Percentiles rank a stretch among this genome's conserved stretches.
phyloP scores from a whole-genome alignment of 2,113 vertebrate genomes.

The Castor canadensis region DNA sequence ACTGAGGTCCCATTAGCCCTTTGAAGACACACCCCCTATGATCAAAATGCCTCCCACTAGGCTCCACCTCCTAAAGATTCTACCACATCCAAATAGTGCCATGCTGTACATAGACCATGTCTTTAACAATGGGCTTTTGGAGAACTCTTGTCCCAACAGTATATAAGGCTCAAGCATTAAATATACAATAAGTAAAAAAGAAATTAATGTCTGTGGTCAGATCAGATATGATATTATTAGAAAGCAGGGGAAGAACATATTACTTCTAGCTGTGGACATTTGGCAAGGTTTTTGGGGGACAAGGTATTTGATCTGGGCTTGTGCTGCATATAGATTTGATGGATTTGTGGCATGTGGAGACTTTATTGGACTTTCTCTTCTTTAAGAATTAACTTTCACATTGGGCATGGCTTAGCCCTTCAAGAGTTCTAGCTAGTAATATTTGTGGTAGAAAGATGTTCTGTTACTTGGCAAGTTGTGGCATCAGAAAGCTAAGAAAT shows the following conservation, averaged over 20 bases:
- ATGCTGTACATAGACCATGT: not conserved
- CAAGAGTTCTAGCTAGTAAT: not conserved
- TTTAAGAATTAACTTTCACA: constrained; percentile 3
- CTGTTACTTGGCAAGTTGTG: not conserved
- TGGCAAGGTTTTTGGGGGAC: not conserved
- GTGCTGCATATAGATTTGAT: not conserved
- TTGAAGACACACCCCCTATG: not conserved
- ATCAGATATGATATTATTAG: not conserved
- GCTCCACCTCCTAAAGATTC: no score
- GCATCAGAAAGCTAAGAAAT: not conserved
- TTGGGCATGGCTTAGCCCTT: not conserved
- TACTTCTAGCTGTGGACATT: not conserved
- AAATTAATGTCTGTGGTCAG: not conserved
- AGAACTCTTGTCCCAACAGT: not conserved
- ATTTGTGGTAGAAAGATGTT: not conserved
- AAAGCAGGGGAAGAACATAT: not conserved
- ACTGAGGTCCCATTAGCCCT: not conserved
- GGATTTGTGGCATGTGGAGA: not conserved
- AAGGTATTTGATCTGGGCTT: not conserved
- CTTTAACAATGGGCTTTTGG: not conserved
- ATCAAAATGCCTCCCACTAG: not conserved
- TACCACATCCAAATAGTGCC: not conserved
- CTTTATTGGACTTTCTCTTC: not conserved
- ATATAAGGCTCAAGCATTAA: not conserved
- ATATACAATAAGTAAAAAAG: not conserved